Evolutionary conservation across 2,888 invertebrate species (phyloP).

Genomic region (Nomada flava): DNA sequence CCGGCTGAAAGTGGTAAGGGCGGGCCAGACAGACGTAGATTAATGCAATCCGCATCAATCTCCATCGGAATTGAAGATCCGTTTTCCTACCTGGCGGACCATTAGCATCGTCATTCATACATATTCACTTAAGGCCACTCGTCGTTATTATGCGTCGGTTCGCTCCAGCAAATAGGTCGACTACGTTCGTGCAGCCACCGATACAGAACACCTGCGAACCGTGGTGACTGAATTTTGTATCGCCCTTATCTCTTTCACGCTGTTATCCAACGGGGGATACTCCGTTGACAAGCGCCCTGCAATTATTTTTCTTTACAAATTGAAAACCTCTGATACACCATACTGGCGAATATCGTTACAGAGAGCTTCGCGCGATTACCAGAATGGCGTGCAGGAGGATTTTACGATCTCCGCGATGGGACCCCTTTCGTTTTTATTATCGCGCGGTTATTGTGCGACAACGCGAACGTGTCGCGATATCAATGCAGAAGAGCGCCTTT

Average conservation of each 20-base stretch:
- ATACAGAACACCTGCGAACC: background rate
- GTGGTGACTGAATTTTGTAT: conserved; percentile 19
- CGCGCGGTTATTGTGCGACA: conserved; percentile 51
- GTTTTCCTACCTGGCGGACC: conserved; percentile 59
- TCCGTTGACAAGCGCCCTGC: too few relatives aligned
- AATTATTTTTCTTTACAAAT: background rate
- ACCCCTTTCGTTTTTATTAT: conserved; percentile 61
- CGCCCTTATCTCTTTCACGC: too few relatives aligned
- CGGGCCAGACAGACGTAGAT: conserved; percentile 72
- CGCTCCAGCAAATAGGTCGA: conserved; percentile 41
- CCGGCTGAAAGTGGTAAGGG: conserved; percentile 41
- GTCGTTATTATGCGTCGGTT: conserved; percentile 48
- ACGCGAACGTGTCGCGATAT: conserved; percentile 47
- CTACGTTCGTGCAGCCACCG: conserved; percentile 17
- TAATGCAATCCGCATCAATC: conserved; percentile 79
- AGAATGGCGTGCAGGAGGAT: background rate
- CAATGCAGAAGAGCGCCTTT: conserved; percentile 32
- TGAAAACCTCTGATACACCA: background rate
- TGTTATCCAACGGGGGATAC: background rate
- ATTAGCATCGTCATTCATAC: conserved; percentile 46
- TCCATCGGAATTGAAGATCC: conserved; percentile 74
- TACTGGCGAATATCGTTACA: background rate
- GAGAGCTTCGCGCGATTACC: conserved; percentile 16
- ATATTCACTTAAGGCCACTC: conserved; percentile 64
- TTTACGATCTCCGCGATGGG: background rate